These are phyloP conservation scores for Zophobas morio DNA, from an alignment of 1,140 invertebrate genomes.

Conservation along the genomic window DNA sequence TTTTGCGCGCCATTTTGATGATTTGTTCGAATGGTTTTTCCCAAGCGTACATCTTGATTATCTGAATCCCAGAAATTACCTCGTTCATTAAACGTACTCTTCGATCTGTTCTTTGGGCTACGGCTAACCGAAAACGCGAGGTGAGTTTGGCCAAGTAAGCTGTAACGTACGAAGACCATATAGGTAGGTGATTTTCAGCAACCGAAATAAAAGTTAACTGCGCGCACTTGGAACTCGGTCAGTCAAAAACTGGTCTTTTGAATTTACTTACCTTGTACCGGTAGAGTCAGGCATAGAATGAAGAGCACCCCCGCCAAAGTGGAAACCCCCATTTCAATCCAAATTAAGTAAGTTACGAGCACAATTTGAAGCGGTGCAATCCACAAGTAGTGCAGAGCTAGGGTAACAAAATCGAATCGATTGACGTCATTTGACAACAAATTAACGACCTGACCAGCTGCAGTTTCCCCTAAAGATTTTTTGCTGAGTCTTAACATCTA, in stretches of 20 bases:
- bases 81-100: conserved; percentile 87
- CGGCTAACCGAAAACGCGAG: conserved; percentile 71
- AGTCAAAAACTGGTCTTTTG: too few species aligned
- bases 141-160: conserved; percentile 71
- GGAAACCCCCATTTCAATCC: conserved; percentile 76
- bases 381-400: conserved; percentile 77
- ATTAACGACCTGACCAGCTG: conserved; percentile 88
- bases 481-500: conserved; percentile 76
- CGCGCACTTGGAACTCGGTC: too few species aligned
- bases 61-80: conserved; percentile 79
- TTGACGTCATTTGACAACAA: conserved; percentile 86
- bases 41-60: conserved; percentile 89
- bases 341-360: conserved; percentile 76
- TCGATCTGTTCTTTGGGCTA: conserved; percentile 78
- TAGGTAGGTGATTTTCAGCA: conserved; percentile 7
- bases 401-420: conserved; percentile 75
- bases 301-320: conserved; percentile 79
- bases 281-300: conserved; percentile 75
- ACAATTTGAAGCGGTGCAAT: conserved; percentile 79
- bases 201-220: conserved; percentile 55
- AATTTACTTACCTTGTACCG: conserved; percentile 74
- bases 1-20: conserved; percentile 70
- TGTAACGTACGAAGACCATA: conserved; percentile 56
- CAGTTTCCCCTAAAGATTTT: conserved; percentile 78
- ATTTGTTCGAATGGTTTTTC: conserved; percentile 78